Evolutionary conservation across 2,113 vertebrate genomes (phyloP).

Genomic region (Ascaphus truei): DNA sequence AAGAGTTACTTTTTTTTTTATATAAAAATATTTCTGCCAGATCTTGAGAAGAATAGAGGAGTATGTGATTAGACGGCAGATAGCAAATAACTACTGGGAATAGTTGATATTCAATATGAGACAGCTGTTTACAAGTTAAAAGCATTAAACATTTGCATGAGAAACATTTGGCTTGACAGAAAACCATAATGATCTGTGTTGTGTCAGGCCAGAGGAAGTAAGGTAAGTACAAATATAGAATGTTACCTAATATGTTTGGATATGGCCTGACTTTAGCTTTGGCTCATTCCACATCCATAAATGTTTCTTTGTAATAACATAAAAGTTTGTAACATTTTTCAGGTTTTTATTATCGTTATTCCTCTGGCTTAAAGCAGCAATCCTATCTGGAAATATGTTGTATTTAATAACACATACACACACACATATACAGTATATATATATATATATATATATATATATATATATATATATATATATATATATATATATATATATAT

Average conservation of each 20-base stretch:
- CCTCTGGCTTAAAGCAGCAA: no score
- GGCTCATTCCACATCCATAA: neutral
- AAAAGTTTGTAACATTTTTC: neutral
- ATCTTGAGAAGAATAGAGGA: neutral
- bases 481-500: no score
- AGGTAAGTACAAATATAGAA: neutral
- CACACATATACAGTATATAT: no score
- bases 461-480: no score
- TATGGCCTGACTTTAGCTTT: neutral
- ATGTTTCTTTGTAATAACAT: neutral
- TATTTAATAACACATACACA: no score
- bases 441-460: no score
- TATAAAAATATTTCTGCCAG: neutral
- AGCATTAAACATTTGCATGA: neutral
- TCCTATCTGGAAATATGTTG: no score
- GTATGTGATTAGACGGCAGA: neutral
- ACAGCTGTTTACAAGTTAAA: neutral
- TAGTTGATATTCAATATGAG: neutral
- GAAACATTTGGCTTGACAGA: slow-evolving; percentile 11
- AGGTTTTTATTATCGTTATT: neutral
- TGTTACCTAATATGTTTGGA: neutral
- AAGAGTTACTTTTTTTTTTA: neutral
- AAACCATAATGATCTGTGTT: neutral
- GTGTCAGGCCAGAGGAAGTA: neutral
- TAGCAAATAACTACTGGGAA: neutral